phyloP scores from a whole-genome alignment of 2,888 invertebrate species.

The Polia nebulosa region DNA sequence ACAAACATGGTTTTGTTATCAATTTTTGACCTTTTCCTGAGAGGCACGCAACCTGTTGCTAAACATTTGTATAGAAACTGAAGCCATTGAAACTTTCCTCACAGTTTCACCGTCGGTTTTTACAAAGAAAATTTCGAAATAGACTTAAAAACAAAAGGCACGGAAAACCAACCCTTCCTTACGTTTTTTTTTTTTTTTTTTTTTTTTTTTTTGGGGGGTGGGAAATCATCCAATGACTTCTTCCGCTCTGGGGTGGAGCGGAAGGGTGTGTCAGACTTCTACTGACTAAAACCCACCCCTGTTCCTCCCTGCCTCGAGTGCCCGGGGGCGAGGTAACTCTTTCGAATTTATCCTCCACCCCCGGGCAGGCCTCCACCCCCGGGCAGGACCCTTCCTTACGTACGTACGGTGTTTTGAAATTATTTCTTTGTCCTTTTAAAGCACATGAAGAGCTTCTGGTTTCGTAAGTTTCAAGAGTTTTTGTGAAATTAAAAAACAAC shows the following conservation, averaged over 20 bases:
- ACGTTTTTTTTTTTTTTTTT: too few relatives aligned
- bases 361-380: too few relatives aligned
- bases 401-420: not conserved
- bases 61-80: not conserved
- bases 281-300: too few relatives aligned
- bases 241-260: too few relatives aligned
- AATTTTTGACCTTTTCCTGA: not conserved
- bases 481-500: not conserved
- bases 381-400: too few relatives aligned
- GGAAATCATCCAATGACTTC: too few relatives aligned
- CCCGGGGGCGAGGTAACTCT: too few relatives aligned
- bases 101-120: not conserved
- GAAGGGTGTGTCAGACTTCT: too few relatives aligned
- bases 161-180: not conserved
- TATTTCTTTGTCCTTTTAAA: not conserved
- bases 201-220: too few relatives aligned
- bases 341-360: too few relatives aligned
- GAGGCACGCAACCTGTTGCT: conserved; percentile 38
- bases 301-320: too few relatives aligned
- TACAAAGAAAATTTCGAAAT: not conserved
- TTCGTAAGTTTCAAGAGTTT: too few relatives aligned
- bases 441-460: not conserved
- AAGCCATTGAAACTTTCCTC: conserved; percentile 23
- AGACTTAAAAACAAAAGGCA: not conserved
- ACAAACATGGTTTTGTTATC: not conserved